Evolutionary conservation across 92 coral and sea anemone genomes (phyloP).

Genomic region (Virgularia gustaviana): DNA sequence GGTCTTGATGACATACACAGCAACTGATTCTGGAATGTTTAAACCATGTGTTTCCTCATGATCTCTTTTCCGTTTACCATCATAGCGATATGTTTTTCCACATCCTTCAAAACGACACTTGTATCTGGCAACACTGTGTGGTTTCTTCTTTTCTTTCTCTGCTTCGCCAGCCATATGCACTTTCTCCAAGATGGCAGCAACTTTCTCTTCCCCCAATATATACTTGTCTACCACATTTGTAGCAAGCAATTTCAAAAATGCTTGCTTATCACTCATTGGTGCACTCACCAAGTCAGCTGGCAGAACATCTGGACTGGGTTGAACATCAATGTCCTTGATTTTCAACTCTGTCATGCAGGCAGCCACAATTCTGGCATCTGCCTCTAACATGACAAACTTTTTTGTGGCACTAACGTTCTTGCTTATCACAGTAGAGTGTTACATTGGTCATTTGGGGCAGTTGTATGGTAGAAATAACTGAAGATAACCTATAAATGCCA

Average conservation of each 20-base stretch:
- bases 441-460: constrained; percentile 31
- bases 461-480: constrained; percentile 17
- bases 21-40: neutral
- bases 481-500: constrained; percentile 16
- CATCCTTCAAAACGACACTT: constrained; percentile 15
- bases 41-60: constrained; percentile 21
- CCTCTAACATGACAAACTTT: constrained; percentile 23
- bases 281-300: constrained; percentile 7
- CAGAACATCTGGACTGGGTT: constrained; percentile 22
- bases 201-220: constrained; percentile 20
- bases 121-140: constrained; percentile 4
- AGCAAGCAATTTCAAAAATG: constrained; percentile 71
- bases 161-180: constrained; percentile 11
- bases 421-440: constrained; percentile 16
- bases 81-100: constrained; percentile 21
- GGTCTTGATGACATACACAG: neutral
- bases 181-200: constrained; percentile 18
- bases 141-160: constrained; percentile 5
- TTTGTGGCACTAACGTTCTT: constrained; percentile 28
- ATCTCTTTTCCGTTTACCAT: constrained; percentile 27
- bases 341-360: constrained; percentile 20
- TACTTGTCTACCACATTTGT: constrained; percentile 24
- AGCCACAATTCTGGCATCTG: constrained; percentile 26
- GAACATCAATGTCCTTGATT: neutral
- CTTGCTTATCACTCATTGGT: neutral